These are phyloP conservation scores for Spermophilus dauricus DNA, from an alignment of 2,113 vertebrate species.

Conservation along the genomic window DNA sequence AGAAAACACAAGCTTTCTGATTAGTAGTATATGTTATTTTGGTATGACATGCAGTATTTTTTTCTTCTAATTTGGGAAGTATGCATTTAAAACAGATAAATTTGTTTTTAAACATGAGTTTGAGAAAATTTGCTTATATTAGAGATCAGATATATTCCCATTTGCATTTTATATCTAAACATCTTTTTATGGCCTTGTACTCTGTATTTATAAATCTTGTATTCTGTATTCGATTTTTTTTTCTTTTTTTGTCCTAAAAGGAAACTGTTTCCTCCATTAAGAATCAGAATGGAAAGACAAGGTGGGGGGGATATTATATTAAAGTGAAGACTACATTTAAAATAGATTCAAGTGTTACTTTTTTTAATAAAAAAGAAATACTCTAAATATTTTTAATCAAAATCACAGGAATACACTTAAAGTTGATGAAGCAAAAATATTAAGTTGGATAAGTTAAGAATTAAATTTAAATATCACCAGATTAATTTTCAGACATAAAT, in stretches of 20 bases:
- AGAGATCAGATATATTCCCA: slow-evolving; percentile 38
- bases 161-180: slow-evolving; percentile 19
- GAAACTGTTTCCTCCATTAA: neutral
- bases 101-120: slow-evolving; percentile 37
- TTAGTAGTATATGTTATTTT: neutral
- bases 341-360: slow-evolving; percentile 37
- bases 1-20: slow-evolving; percentile 49
- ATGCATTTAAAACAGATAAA: neutral
- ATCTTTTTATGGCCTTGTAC: slow-evolving; percentile 46
- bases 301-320: rapidly evolving
- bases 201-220: slow-evolving; percentile 41
- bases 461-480: slow-evolving; percentile 32
- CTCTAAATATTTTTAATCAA: slow-evolving; percentile 20
- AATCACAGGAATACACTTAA: slow-evolving; percentile 52
- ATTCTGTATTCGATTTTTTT: slow-evolving; percentile 38
- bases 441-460: slow-evolving; percentile 24
- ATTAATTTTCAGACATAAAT: slow-evolving; percentile 23
- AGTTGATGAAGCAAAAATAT: slow-evolving; percentile 37
- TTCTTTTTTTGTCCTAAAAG: slow-evolving; percentile 7
- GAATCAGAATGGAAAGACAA: neutral
- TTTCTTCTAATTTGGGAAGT: slow-evolving; percentile 60
- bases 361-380: neutral
- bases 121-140: neutral
- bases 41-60: neutral
- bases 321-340: neutral